Percentiles rank a stretch among this genome's conserved stretches.
phyloP scores from a whole-genome alignment of 2,888 invertebrate species.

The Cephus sareptanus region DNA sequence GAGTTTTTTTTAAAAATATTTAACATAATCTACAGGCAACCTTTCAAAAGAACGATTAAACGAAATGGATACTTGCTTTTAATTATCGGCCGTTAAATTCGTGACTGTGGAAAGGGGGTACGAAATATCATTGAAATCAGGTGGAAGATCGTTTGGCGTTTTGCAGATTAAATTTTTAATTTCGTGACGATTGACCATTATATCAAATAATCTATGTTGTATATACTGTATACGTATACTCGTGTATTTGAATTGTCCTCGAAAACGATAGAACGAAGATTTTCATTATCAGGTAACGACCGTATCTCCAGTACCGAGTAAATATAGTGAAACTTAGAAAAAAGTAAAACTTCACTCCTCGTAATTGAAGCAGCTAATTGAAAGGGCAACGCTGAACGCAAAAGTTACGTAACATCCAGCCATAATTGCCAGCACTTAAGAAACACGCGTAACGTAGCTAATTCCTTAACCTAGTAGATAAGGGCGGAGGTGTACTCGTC shows the following conservation, averaged over 20 bases:
- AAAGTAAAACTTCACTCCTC: not conserved
- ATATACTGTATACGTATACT: too few relatives aligned
- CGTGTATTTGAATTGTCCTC: not conserved
- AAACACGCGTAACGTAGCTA: not conserved
- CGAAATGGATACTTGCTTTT: constrained; percentile 36
- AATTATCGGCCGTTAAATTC: constrained; percentile 23
- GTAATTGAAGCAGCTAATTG: not conserved
- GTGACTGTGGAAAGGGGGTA: not conserved
- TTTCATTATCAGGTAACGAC: not conserved
- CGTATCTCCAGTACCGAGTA: not conserved
- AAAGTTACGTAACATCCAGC: not conserved
- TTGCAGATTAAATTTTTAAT: not conserved
- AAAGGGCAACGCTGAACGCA: not conserved
- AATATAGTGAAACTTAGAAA: not conserved
- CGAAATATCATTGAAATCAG: not conserved
- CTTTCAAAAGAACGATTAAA: constrained; percentile 37
- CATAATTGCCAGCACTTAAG: not conserved
- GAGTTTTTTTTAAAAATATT: not conserved
- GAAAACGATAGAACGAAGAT: not conserved
- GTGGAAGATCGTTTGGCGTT: not conserved
- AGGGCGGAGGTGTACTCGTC: not conserved
- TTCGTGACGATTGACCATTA: not conserved
- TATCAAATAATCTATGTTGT: too few relatives aligned
- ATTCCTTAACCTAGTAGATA: not conserved
- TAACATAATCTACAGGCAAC: not conserved